These are phyloP conservation scores for Pseudocheirus occidentalis DNA, from an alignment of 2,797 vertebrate species.

Conservation along the genomic window DNA sequence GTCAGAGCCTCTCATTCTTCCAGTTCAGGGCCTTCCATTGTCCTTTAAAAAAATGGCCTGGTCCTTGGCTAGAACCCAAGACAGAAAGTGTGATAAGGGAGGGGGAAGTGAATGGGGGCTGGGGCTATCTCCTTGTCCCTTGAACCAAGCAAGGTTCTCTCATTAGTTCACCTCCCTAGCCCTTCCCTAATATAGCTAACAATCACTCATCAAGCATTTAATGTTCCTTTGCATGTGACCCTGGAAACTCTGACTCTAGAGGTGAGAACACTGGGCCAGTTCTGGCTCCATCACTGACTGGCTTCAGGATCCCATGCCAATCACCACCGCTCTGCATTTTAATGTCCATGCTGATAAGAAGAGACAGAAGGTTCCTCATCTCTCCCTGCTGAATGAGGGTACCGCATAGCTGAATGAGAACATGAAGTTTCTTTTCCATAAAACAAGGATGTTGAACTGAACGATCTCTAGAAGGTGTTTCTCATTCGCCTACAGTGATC, in stretches of 20 bases:
- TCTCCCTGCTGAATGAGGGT: neutral
- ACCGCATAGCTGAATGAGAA: neutral
- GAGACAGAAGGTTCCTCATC: neutral
- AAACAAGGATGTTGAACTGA: neutral
- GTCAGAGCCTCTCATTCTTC: conserved; percentile 59
- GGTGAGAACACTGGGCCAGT: neutral
- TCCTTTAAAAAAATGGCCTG: conserved; percentile 31
- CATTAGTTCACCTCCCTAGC: neutral
- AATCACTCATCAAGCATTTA: neutral
- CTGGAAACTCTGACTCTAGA: neutral
- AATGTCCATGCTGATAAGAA: conserved; percentile 35
- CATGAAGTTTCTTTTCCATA: neutral
- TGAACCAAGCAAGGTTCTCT: neutral
- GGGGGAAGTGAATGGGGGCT: neutral
- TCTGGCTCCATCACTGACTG: neutral
- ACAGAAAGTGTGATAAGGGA: neutral
- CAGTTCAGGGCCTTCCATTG: conserved; percentile 13
- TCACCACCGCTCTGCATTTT: neutral
- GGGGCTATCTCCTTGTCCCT: neutral
- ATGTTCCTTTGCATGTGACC: too few species aligned
- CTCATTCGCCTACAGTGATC: neutral
- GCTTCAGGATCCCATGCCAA: neutral
- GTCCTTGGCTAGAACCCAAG: neutral
- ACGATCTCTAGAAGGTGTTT: neutral
- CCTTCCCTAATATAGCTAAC: neutral